phyloP scores from a whole-genome alignment of 1,140 invertebrate genomes.

The Drosophila sp. region DNA sequence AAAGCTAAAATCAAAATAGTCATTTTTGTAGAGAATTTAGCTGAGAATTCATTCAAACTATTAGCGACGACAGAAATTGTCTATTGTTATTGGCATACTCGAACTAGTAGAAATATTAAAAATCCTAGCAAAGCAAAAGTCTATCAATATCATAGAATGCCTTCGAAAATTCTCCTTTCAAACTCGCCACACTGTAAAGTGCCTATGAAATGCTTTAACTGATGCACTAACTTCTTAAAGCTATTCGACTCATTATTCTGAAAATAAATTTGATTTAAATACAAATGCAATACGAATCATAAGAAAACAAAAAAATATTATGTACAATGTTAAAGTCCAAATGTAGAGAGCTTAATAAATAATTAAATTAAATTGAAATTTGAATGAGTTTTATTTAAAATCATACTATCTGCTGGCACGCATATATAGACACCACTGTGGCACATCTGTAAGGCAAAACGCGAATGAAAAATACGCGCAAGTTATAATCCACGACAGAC shows the following conservation, averaged over 20 bases:
- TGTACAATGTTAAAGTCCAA: constrained; percentile 52
- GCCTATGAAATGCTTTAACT: constrained; percentile 52
- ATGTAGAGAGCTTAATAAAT: constrained; percentile 63
- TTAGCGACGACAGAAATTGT: constrained; percentile 1
- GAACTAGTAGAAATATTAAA: background rate
- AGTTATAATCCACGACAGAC: background rate
- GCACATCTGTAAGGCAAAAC: background rate
- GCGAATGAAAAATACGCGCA: background rate
- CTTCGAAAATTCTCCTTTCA: constrained; percentile 15
- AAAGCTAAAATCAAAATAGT: constrained; percentile 37
- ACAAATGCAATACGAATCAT: constrained; percentile 26
- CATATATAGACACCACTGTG: background rate
- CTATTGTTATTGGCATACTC: constrained; percentile 5
- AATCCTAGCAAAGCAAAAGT: background rate
- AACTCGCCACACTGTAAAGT: constrained; percentile 56
- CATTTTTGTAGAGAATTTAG: constrained; percentile 33
- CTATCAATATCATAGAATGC: constrained; percentile 10
- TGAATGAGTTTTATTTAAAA: constrained; percentile 2
- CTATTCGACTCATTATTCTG: constrained; percentile 21
- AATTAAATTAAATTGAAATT: constrained; percentile 43
- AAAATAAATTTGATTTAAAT: constrained; percentile 35
- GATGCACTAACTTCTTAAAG: constrained; percentile 11
- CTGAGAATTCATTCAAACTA: constrained; percentile 5
- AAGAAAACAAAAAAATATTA: constrained; percentile 27
- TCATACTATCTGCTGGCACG: background rate